phyloP scores from a whole-genome alignment of 2,888 invertebrate genomes.

The Eubasilissa splendida region DNA sequence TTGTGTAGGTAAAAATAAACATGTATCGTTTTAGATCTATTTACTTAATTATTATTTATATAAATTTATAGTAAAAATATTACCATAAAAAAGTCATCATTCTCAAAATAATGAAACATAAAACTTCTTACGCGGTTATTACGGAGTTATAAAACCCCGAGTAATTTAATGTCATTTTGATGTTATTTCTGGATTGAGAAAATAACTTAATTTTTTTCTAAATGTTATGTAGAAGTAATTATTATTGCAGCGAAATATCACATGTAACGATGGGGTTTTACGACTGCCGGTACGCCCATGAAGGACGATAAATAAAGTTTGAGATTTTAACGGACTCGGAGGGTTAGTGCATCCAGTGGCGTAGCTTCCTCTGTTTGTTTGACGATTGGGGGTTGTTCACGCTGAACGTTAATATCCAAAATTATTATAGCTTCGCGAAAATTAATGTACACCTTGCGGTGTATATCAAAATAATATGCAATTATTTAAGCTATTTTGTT shows the following conservation, averaged over 20 bases:
- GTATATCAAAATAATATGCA: neutral
- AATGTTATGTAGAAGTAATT: neutral
- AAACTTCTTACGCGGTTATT: no score
- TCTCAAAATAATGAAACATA: no score
- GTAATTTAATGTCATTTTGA: no score
- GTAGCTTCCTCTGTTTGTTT: conserved; percentile 11
- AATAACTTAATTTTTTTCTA: neutral
- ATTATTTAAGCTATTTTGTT: no score
- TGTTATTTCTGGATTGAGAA: no score
- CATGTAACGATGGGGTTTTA: conserved; percentile 5
- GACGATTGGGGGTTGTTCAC: neutral
- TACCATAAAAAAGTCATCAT: no score
- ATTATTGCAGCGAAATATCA: neutral
- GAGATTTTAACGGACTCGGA: neutral
- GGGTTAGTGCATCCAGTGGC: conserved; percentile 4
- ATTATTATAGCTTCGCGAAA: conserved; percentile 13
- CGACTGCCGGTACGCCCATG: conserved; percentile 22
- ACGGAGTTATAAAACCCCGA: no score
- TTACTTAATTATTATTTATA: no score
- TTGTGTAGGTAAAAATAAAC: no score
- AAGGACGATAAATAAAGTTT: conserved; percentile 10
- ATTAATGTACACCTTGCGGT: neutral
- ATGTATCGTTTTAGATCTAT: no score
- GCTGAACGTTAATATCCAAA: conserved; percentile 6
- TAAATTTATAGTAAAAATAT: no score